A percentile compares a stretch with the other conserved stretches of the same genome.
These are phyloP conservation scores for Psilanteris sp. DNA, from an alignment of 1,140 invertebrate species.

Conservation along the genomic window DNA sequence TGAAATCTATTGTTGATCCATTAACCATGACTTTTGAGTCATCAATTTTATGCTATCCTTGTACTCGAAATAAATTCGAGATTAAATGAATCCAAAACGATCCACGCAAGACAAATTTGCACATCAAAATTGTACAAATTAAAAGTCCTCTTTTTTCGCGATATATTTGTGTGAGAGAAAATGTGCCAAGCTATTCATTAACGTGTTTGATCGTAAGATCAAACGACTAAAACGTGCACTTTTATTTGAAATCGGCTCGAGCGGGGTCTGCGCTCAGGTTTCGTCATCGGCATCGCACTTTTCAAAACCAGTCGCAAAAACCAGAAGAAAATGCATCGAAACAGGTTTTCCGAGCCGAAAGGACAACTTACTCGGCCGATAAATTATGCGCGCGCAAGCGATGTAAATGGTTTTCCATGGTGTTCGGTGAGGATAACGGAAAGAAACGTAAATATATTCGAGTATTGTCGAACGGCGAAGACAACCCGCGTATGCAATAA, in stretches of 20 bases:
- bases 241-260: no score
- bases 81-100: conserved; percentile 13
- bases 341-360: conserved; percentile 26
- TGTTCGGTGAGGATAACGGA: conserved; percentile 43
- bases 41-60: no score
- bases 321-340: conserved; percentile 20
- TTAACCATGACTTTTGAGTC: conserved; percentile 36
- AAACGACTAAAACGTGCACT: no score
- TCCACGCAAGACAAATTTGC: no score
- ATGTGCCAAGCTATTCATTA: no score
- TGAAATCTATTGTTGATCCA: conserved; percentile 51
- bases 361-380: conserved; percentile 8
- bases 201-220: no score
- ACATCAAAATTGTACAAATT: no score
- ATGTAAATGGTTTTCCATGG: conserved; percentile 50
- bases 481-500: conserved; percentile 69
- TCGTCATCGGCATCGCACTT: neutral
- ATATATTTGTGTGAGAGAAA: no score
- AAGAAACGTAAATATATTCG: conserved; percentile 63
- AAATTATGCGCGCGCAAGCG: conserved; percentile 20
- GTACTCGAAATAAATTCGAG: no score
- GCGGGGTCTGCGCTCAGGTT: conserved; percentile 6
- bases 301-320: no score
- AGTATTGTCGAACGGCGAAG: conserved; percentile 26
- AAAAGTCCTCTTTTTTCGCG: no score